Base-by-base conservation (phyloP, 2,113 vertebrate genomes). In the Aix galericulata region DNA sequence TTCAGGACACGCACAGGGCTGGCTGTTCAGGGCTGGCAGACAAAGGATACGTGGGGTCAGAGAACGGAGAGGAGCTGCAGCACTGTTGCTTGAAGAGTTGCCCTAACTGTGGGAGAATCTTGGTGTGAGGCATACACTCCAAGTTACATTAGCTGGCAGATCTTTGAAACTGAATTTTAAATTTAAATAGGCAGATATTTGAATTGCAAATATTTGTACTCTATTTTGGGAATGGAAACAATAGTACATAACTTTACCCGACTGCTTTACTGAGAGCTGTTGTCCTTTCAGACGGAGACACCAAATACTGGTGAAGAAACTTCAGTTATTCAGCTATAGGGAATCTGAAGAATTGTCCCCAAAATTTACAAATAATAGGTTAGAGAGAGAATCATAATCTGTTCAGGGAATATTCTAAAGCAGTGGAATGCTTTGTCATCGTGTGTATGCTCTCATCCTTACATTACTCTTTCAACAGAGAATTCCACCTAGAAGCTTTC, bases 151-250 rank as follows among this genome's bases (percentile, higher is more conserved):
- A 81, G 14, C 46, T 96, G 86, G 73, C 42, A 86, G 55, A 36
- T 42, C 27, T 75, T 71, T 46, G 58, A 69, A 67, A 78, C 7
- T 15, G 38, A n/a, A 81, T 92, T 91, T 88, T 78, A 88, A 77
- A 95, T 88, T 86, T 67, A 74, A 80, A 88, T 81, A 22, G 59
- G 25, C 27, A 87, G 32, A 8, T 88, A 78, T 53, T 88, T 78
- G 90, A 93, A 88, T 86, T 82, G 76, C 42, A 96, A 82, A 81
- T 91, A 66, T 75, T 91, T 86, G 31, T 44, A 18, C 17, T 90
- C 73, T 76, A n/a, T 73, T 97, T 93, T 76, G 40, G 89, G 74
- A 72, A 34, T 32, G 50, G 32, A 85, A 74, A 94, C 55, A 83
- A 66, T 60, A 53, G 13, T 63, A 25, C 36, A 14, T 25, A 79